Conservation (phyloP, 2,888 invertebrate genomes). For the Volucella inanis region DNA sequence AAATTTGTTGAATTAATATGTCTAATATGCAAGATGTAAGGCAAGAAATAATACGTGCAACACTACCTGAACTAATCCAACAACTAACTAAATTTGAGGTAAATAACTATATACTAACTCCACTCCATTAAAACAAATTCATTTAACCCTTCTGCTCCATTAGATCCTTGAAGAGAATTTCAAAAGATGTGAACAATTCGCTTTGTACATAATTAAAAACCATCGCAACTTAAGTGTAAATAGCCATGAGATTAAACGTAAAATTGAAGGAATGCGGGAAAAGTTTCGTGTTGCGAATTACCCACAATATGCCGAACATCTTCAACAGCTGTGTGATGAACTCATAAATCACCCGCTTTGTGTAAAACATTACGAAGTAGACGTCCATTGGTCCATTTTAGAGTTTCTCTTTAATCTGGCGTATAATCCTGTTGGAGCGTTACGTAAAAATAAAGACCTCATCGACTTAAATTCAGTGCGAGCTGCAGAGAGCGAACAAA, state of each 20-base stretch:
- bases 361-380: constrained; percentile 80
- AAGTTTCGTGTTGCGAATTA: constrained; percentile 84
- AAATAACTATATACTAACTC: constrained; percentile 30
- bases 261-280: constrained; percentile 82
- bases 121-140: neutral
- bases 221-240: constrained; percentile 83
- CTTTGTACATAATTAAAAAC: constrained; percentile 83
- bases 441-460: constrained; percentile 77
- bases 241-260: constrained; percentile 83
- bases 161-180: constrained; percentile 82
- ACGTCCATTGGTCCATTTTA: constrained; percentile 84
- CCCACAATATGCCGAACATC: constrained; percentile 82
- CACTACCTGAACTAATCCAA: constrained; percentile 78
- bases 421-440: constrained; percentile 80
- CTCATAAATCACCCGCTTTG: constrained; percentile 79
- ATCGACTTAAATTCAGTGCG: constrained; percentile 75
- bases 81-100: constrained; percentile 78
- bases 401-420: constrained; percentile 83
- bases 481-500: constrained; percentile 31
- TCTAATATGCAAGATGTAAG: constrained; percentile 76
- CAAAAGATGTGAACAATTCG: constrained; percentile 82
- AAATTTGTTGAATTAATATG: constrained; percentile 21
- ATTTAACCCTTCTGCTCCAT: neutral
- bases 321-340: constrained; percentile 80
- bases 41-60: constrained; percentile 77